Evolutionary conservation across 2,113 vertebrate species (phyloP).

Genomic region (Sitta europaea): DNA sequence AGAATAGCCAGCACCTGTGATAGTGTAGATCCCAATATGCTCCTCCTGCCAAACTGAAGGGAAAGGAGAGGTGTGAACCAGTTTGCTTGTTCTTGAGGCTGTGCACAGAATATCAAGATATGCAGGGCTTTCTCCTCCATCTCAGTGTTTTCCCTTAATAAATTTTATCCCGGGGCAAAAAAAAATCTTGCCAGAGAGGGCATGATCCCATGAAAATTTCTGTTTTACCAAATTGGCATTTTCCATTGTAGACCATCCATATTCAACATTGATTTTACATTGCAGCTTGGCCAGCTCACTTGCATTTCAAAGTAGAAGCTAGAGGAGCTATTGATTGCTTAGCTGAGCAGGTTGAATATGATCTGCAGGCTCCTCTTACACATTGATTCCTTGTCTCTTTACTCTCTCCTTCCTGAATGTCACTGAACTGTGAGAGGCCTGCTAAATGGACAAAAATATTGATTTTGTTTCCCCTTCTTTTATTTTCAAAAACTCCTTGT

Average conservation of each 20-base stretch:
- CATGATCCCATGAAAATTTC: neutral
- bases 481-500: conserved; percentile 64
- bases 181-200: neutral
- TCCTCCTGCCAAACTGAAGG: neutral
- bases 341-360: conserved; percentile 26
- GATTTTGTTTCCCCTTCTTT: conserved; percentile 64
- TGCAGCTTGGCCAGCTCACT: conserved; percentile 47
- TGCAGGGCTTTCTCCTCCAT: neutral
- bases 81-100: neutral
- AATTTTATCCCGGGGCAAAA: neutral
- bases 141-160: neutral
- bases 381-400: conserved; percentile 65
- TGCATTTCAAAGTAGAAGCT: conserved; percentile 53
- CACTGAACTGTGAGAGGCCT: conserved; percentile 63
- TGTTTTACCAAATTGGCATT: neutral
- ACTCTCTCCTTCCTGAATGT: conserved; percentile 56
- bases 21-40: neutral
- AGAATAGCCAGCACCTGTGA: neutral
- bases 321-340: conserved; percentile 57
- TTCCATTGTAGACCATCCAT: neutral
- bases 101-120: neutral
- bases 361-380: conserved; percentile 51
- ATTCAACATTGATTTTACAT: neutral
- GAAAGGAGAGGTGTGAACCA: neutral
- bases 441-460: conserved; percentile 74